Percentiles rank a stretch among this genome's conserved stretches.
phyloP scores from a whole-genome alignment of 2,888 invertebrate species.

The Drosophila ustulata region DNA sequence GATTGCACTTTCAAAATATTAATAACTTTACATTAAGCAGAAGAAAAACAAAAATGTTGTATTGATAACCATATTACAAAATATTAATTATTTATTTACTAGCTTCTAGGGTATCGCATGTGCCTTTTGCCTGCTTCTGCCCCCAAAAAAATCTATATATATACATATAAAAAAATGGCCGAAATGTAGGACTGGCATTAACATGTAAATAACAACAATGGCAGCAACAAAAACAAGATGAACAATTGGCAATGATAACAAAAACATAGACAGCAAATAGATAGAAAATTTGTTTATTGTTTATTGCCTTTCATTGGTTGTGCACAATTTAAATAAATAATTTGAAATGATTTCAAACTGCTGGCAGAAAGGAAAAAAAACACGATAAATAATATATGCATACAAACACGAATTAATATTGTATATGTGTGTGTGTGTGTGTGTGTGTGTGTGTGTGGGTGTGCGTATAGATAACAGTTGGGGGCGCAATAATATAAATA shows the following conservation, averaged over 20 bases:
- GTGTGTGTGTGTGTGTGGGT: not conserved
- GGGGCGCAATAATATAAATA: not conserved
- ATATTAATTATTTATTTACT: no score
- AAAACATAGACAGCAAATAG: conserved; percentile 30
- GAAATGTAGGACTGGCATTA: not conserved
- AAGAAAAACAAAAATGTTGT: no score
- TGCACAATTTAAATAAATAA: conserved; percentile 65
- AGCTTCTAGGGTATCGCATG: not conserved
- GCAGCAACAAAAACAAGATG: conserved; percentile 5
- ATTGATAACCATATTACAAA: no score
- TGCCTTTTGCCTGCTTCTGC: not conserved
- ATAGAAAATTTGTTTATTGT: conserved; percentile 56
- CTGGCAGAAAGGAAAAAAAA: conserved; percentile 18
- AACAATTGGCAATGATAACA: conserved; percentile 12
- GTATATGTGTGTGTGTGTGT: not conserved
- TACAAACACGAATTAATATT: not conserved
- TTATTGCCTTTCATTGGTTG: conserved; percentile 40
- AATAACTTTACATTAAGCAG: no score
- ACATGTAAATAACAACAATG: conserved; percentile 16
- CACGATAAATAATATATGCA: conserved; percentile 8
- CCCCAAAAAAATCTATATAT: not conserved
- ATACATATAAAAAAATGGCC: not conserved
- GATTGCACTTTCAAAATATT: no score
- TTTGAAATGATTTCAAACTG: conserved; percentile 52
- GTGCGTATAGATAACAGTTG: conserved; percentile 6